These are phyloP conservation scores for Xenus cinereus DNA, from an alignment of 2,113 vertebrate genomes.

Conservation along the genomic window DNA sequence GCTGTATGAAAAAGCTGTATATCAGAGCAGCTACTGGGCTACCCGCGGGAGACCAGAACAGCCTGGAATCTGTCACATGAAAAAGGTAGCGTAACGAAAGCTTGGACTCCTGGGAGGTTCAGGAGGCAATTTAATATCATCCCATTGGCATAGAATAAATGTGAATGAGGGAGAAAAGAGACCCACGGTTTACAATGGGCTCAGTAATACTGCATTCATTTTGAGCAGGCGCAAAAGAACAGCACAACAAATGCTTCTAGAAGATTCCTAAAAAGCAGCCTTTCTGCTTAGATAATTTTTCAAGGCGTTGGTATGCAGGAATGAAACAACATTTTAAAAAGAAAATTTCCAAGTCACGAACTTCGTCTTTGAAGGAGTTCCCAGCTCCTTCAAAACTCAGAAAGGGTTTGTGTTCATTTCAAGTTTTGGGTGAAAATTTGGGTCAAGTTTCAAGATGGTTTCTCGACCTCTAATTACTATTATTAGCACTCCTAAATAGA, in stretches of 20 bases:
- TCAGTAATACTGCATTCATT: constrained; percentile 13
- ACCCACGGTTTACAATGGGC: background rate
- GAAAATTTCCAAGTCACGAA: constrained; percentile 51
- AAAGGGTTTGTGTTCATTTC: constrained; percentile 59
- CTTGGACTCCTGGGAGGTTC: background rate
- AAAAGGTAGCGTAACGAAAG: background rate
- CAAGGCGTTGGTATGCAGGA: constrained; percentile 18
- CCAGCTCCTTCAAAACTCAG: constrained; percentile 34
- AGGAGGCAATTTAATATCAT: constrained; percentile 44
- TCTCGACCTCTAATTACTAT: constrained; percentile 73
- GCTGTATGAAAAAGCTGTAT: background rate
- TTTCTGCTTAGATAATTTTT: constrained; percentile 48
- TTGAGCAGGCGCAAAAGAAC: background rate
- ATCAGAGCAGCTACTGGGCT: background rate
- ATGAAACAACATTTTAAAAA: constrained; percentile 51
- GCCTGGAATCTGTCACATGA: background rate
- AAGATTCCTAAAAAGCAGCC: constrained; percentile 46
- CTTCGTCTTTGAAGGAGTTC: constrained; percentile 44
- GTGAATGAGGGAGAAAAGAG: background rate
- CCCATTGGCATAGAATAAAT: background rate
- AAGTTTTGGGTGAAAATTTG: constrained; percentile 70
- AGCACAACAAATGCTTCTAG: constrained; percentile 18
- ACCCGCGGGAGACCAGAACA: rapidly evolving
- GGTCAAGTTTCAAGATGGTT: constrained; percentile 73
- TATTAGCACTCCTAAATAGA: constrained; percentile 67